Evolutionary conservation across 2,888 invertebrate genomes (phyloP).

Genomic region (Bruchidius siliquastri): DNA sequence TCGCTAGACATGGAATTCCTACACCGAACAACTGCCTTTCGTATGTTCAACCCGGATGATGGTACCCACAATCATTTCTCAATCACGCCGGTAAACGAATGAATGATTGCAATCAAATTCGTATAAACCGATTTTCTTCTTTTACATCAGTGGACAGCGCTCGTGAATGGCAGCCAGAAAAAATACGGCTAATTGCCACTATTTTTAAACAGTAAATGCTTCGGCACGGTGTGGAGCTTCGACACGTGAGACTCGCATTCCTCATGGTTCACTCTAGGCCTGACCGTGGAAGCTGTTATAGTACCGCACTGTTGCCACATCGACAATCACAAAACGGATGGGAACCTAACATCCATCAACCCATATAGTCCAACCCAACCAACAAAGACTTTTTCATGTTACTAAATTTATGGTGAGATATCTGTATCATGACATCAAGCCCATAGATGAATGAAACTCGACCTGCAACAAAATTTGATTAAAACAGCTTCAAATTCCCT

Average conservation of each 20-base stretch:
- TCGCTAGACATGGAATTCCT: not conserved
- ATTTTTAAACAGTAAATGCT: constrained; percentile 30
- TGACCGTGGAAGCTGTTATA: constrained; percentile 4
- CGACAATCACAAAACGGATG: not conserved
- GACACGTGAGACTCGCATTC: constrained; percentile 34
- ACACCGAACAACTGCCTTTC: not conserved
- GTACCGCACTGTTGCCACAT: not conserved
- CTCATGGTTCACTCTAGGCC: constrained; percentile 23
- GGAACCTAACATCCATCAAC: too few species aligned
- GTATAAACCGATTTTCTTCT: constrained; percentile 8
- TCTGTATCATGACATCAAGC: too few species aligned
- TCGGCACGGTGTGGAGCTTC: constrained; percentile 24
- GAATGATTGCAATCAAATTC: constrained; percentile 19
- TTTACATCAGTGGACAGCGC: constrained; percentile 5
- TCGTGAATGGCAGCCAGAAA: constrained; percentile 18
- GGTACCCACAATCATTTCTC: not conserved
- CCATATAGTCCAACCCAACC: too few species aligned
- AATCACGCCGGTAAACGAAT: constrained; percentile 8
- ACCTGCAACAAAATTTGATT: too few species aligned
- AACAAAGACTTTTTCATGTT: too few species aligned
- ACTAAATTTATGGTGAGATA: too few species aligned
- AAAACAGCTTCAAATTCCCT: too few species aligned
- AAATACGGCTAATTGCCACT: constrained; percentile 30
- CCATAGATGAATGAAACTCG: too few species aligned
- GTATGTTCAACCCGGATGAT: not conserved